Evolutionary conservation across 2,888 invertebrate genomes (phyloP), one percentile per base, ranked within the genome.

Genomic region (Hemistola chrysoprasaria): DNA sequence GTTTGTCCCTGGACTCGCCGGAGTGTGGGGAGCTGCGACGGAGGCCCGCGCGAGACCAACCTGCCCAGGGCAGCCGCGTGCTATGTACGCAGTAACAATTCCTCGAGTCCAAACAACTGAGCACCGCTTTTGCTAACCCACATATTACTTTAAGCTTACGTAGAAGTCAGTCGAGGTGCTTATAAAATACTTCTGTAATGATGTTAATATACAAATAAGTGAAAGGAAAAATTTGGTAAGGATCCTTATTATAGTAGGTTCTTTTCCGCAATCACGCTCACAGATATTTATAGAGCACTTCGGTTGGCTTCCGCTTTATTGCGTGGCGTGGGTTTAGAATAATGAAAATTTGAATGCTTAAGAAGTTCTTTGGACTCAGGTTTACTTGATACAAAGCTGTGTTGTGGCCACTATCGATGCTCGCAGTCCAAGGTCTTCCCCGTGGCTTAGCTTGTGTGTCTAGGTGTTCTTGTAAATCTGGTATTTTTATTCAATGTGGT

Each of bases 1-100:
- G 97, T 79, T 93, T 98, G 67, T 98, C 98, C 50, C 90, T 98
- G 92, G 98, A 98, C 84, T 97, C 97, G 21, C 98, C 98, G 51
- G 98, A 98, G 83, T 96, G 96, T 65, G 94, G 95, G 47, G 96
- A 97, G 78, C 82, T 92, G 70, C 90, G 96, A 65, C 91, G 96
- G 27, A 92, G 95, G 36, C 93, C 88, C 22, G 56, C 67, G 43
- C 71, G 90, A 46, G 86, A 85, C 57, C 81, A 79, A 46, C 70
- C 86, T 51, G 78, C 90, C 45, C 88, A 90, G 71, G 86, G 91
- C 78, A 91, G 92, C 87, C 85, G 91, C 70, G 88, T 92, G 62
- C 88, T 92, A 84, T 92, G 92, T 92, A 91, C 91, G 91, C 63
- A 70, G 69, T 76, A 73, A 69, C 63, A 58, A 51, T 36, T 28